phyloP scores from a whole-genome alignment of 2,888 invertebrate species.

The Netelia inedita region DNA sequence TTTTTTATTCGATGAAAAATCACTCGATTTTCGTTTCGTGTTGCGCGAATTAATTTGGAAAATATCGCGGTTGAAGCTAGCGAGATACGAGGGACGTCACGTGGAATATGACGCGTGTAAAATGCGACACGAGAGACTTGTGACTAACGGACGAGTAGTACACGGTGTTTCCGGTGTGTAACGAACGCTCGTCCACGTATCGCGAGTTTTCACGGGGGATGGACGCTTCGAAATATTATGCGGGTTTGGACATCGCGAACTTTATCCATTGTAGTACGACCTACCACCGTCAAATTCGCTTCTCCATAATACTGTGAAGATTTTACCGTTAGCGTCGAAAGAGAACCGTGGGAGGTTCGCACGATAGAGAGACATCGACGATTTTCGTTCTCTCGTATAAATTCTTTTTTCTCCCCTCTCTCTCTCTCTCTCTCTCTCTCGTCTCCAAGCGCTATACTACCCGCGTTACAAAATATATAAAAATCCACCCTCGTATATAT shows the following conservation, averaged over 20 bases:
- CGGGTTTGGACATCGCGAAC: not conserved
- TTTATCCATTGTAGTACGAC: not conserved
- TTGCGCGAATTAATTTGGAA: not conserved
- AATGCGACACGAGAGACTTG: not conserved
- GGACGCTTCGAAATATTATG: slow-evolving; percentile 14
- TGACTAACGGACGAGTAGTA: not conserved
- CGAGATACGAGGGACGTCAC: not conserved
- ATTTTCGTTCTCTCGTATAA: not conserved
- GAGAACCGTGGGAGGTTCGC: not conserved
- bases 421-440: no score
- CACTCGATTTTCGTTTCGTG: not conserved
- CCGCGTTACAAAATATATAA: slow-evolving; percentile 21
- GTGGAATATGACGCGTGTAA: not conserved
- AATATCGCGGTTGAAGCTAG: no score
- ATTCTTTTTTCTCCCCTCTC: not conserved
- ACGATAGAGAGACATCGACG: not conserved
- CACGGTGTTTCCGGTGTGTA: slow-evolving; percentile 14
- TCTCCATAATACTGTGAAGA: not conserved
- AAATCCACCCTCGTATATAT: not conserved
- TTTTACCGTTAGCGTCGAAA: slow-evolving; percentile 16
- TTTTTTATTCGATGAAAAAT: not conserved
- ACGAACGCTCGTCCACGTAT: slow-evolving; percentile 2
- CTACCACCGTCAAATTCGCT: not conserved
- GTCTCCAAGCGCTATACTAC: not conserved
- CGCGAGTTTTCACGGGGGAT: not conserved